These are phyloP conservation scores for Cavia aperea DNA, from an alignment of 2,113 vertebrate genomes.

Conservation along the genomic window DNA sequence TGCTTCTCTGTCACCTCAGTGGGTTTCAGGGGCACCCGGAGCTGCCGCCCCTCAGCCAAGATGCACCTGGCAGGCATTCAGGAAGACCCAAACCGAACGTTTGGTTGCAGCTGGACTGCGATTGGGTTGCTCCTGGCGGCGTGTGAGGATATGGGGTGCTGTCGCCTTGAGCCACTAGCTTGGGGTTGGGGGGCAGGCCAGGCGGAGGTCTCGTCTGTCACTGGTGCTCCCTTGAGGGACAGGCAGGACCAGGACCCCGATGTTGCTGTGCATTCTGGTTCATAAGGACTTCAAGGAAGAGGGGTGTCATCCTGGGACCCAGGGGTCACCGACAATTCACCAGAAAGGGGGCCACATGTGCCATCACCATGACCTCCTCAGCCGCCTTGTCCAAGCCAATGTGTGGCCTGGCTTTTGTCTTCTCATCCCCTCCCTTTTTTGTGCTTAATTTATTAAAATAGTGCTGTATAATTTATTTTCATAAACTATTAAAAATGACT, in stretches of 20 bases:
- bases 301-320: neutral
- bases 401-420: constrained; percentile 66
- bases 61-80: constrained; percentile 1
- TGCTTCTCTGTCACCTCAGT: constrained; percentile 41
- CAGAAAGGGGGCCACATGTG: neutral
- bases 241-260: constrained; percentile 10
- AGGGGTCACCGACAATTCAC: constrained; percentile 19
- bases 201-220: neutral
- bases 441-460: constrained; percentile 80
- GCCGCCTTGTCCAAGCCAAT: constrained; percentile 57
- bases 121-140: constrained; percentile 44
- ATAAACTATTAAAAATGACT: constrained; percentile 76
- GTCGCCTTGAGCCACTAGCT: neutral
- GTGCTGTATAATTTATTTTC: constrained; percentile 82
- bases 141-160: neutral
- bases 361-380: constrained; percentile 24
- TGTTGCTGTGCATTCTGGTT: constrained; percentile 43
- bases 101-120: constrained; percentile 65
- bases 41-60: neutral
- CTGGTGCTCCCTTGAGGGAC: constrained; percentile 56
- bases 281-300: constrained; percentile 38
- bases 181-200: neutral
- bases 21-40: constrained; percentile 28
- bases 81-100: neutral
- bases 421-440: constrained; percentile 58